Conservation (phyloP, 2,797 vertebrate genomes). For the Sternotherus odoratus region DNA sequence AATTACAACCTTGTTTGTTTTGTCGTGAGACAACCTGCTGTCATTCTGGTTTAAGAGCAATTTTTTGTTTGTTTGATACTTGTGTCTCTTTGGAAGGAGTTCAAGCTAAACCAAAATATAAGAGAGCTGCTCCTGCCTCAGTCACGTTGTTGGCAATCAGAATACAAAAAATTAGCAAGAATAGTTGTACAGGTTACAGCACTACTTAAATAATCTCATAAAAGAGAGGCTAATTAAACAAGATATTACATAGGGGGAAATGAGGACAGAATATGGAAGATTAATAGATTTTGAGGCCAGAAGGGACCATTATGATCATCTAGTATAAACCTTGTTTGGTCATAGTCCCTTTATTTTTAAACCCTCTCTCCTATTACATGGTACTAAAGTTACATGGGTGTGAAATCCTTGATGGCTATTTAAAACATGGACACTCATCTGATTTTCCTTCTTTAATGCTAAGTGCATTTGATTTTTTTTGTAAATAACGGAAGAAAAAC, state of each 20-base stretch:
- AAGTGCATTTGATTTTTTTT: conserved; percentile 11
- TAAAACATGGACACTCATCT: background rate
- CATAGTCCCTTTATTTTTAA: background rate
- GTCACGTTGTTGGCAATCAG: background rate
- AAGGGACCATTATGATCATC: background rate
- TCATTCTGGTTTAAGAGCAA: background rate
- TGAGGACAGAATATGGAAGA: background rate
- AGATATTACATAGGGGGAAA: background rate
- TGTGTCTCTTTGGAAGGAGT: conserved; percentile 5
- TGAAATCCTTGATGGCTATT: background rate
- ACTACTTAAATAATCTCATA: background rate
- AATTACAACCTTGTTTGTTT: no score
- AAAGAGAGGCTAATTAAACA: background rate
- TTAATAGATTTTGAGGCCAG: background rate
- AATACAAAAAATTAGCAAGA: background rate
- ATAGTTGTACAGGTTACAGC: background rate
- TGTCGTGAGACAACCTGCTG: background rate
- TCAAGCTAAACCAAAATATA: background rate
- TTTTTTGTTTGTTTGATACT: background rate
- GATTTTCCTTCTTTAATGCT: background rate
- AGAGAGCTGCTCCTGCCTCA: background rate
- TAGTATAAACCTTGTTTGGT: background rate
- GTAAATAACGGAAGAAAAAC: conserved; percentile 19
- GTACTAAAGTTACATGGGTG: background rate
- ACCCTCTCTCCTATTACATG: background rate